Conservation (phyloP, 2,797 vertebrate species). For the Hoplostethus atlanticus region DNA sequence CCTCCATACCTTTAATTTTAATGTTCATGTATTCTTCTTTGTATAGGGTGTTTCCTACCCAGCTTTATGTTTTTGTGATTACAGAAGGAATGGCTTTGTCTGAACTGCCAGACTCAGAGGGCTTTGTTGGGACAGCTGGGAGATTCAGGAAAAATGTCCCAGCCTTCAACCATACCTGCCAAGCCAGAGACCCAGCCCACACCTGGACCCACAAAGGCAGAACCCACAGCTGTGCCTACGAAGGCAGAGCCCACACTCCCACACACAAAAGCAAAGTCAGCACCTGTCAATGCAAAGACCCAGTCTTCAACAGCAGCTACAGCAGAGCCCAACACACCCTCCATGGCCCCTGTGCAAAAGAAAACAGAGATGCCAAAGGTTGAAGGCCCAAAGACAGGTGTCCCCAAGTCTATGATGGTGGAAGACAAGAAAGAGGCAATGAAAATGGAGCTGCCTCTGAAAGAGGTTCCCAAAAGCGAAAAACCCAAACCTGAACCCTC, state of each 20-base stretch:
- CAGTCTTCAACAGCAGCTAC: conserved; percentile 24
- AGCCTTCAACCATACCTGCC: conserved; percentile 61
- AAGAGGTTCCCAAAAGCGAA: conserved; percentile 33
- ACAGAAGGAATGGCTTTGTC: conserved; percentile 98
- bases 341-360: conserved; percentile 25
- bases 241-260: conserved; percentile 15
- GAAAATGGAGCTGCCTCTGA: conserved; percentile 19
- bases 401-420: conserved; percentile 22
- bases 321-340: conserved; percentile 17
- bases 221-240: conserved; percentile 55
- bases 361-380: conserved; percentile 27
- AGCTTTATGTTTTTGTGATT: conserved; percentile 60
- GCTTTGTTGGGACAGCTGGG: conserved; percentile 92
- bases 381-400: conserved; percentile 28
- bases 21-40: background rate
- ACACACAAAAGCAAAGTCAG: conserved; percentile 31
- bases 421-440: conserved; percentile 27
- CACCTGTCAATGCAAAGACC: conserved; percentile 36
- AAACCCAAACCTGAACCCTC: conserved; percentile 36
- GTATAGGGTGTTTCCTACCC: conserved; percentile 19
- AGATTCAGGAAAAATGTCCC: conserved; percentile 82
- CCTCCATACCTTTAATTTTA: background rate
- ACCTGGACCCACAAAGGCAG: conserved; percentile 54
- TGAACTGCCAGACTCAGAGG: conserved; percentile 97
- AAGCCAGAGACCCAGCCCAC: conserved; percentile 60